These are phyloP conservation scores for Tauraco hartlaubi DNA, from an alignment of 2,797 vertebrate species.

Conservation along the genomic window DNA sequence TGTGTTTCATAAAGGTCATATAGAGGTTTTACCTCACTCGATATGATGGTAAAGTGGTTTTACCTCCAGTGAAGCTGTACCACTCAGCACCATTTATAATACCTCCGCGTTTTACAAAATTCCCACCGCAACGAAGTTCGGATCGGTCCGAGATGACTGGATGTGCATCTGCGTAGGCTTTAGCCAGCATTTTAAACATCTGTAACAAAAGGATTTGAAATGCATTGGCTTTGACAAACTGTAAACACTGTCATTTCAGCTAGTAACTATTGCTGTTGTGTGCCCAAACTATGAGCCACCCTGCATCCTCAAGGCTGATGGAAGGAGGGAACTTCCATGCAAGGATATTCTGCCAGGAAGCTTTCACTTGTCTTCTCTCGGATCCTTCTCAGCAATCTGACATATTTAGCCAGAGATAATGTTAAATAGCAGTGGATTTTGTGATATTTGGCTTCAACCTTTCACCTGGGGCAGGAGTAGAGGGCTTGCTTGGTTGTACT, in stretches of 20 bases:
- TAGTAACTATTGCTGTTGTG: not conserved
- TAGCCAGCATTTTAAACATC: conserved; percentile 92
- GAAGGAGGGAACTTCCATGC: not conserved
- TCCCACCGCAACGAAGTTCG: conserved; percentile 91
- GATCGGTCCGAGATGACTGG: conserved; percentile 92
- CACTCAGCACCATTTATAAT: conserved; percentile 96
- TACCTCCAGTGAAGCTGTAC: conserved; percentile 99
- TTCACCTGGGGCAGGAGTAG: not conserved
- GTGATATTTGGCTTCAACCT: not conserved
- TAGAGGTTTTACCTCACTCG: conserved; percentile 63
- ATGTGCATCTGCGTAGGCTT: conserved; percentile 91
- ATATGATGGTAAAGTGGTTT: conserved; percentile 57
- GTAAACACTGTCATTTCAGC: not conserved
- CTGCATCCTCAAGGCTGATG: fast-evolving
- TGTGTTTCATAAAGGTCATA: not conserved
- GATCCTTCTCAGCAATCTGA: not conserved
- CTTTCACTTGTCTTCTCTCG: not conserved
- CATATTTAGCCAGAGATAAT: not conserved
- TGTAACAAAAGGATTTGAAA: conserved; percentile 47
- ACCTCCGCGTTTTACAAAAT: conserved; percentile 87
- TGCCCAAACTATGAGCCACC: not conserved
- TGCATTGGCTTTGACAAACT: not conserved
- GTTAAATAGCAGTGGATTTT: not conserved
- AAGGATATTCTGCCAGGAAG: not conserved
- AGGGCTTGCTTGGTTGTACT: not conserved